Conservation (phyloP, 2,797 vertebrate species). For the Mycteria americana region DNA sequence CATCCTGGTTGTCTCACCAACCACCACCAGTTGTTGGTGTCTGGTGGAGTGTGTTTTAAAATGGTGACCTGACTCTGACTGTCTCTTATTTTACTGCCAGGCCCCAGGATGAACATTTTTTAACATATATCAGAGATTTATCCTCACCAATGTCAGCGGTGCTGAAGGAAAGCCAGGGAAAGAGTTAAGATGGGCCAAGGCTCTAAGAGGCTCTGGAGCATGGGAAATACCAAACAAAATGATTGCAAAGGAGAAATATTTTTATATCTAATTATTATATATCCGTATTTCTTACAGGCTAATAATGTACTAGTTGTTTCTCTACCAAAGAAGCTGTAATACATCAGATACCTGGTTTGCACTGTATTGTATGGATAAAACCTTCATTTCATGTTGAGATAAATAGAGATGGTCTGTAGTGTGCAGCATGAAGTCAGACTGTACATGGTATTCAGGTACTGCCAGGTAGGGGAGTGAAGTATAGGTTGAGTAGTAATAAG, state of each 20-base stretch:
- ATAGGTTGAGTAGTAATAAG: neutral
- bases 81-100: neutral
- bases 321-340: neutral
- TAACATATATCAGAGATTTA: neutral
- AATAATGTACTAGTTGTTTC: slow-evolving; percentile 3
- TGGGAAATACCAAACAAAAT: slow-evolving; percentile 3
- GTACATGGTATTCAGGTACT: neutral
- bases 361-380: neutral
- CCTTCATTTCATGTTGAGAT: slow-evolving; percentile 43
- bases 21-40: neutral
- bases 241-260: neutral
- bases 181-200: neutral
- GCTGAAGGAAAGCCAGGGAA: neutral
- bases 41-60: neutral
- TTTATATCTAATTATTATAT: neutral
- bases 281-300: slow-evolving; percentile 9
- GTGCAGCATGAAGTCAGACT: neutral
- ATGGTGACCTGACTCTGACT: neutral
- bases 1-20: neutral
- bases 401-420: neutral
- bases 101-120: neutral
- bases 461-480: neutral
- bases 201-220: neutral
- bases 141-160: neutral
- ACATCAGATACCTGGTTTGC: neutral